Evolutionary conservation across 2,888 invertebrate genomes (phyloP), one percentile per base, ranked within the genome.

Genomic region (Neoaliturus tenellus): DNA sequence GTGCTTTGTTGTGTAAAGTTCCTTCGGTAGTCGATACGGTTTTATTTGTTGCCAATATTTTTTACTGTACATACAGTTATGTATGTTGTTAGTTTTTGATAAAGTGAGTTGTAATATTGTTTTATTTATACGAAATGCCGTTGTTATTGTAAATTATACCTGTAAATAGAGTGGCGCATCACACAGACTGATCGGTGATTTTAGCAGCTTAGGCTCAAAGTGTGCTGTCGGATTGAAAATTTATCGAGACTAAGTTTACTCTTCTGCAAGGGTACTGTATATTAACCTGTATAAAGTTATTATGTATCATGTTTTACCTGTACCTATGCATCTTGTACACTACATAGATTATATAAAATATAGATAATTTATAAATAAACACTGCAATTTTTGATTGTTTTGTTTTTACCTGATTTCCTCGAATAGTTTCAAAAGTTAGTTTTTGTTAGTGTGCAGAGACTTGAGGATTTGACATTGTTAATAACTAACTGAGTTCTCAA

Each of bases 21-120:
- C 78, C 78, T 78, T 78, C 44, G n/a, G 55, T 55, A 78, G 78
- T 78, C 78, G 48, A 17, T 78, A 23, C 17, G 28, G 73, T 75
- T 78, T 78, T 78, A 78, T 55, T 55, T 48, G 55, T 78, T 55
- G 78, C 78, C 78, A 48, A 78, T 78, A 78, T 71, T 78, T 78
- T 75, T 78, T 78, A 78, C 48, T 55, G 78, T 78, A 51, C 35
- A 55, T 55, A 51, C 51, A 55, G 17, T 33, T 55, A 78, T 39
- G 55, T 55, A 51, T 78, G 78, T 75, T 75, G 48, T 25, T 55
- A 35, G 55, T 25, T 78, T 78, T 78, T 78, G 78, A 78, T 51
- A 78, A 78, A 1, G 48, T 10, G 12, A 39, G 44, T 75, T 75
- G 75, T 75, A 48, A 75, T 71, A 75, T 75, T n/a, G 41, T 41